A percentile compares a stretch with the other conserved stretches of the same genome.
phyloP scores from a whole-genome alignment of 1,140 invertebrate genomes.

The Dysdera silvatica region DNA sequence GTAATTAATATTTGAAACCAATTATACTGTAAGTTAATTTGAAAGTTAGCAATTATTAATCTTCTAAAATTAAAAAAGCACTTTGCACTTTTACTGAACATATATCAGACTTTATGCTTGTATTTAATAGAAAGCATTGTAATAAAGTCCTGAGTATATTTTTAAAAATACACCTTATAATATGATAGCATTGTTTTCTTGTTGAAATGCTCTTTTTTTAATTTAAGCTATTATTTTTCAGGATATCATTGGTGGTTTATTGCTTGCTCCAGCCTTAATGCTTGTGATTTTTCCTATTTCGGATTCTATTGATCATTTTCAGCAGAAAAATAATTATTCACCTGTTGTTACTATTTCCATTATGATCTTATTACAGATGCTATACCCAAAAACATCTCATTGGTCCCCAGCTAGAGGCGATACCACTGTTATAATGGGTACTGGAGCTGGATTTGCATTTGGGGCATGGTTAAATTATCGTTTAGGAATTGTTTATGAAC shows the following conservation, averaged over 20 bases:
- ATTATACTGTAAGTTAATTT: no score
- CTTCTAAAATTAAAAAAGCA: no score
- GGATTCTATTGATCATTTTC: constrained; percentile 61
- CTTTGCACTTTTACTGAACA: no score
- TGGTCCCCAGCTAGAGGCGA: constrained; percentile 83
- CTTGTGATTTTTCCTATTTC: constrained; percentile 62
- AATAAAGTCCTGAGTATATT: background rate
- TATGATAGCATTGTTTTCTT: background rate
- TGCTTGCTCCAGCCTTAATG: constrained; percentile 59
- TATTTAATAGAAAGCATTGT: no score
- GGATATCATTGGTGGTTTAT: constrained; percentile 67
- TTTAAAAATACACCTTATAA: background rate
- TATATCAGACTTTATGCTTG: no score
- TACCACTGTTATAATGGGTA: constrained; percentile 71
- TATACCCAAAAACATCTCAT: constrained; percentile 59
- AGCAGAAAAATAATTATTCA: constrained; percentile 59
- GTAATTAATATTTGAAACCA: no score
- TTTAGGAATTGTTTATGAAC: constrained; percentile 56
- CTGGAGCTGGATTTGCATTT: constrained; percentile 64
- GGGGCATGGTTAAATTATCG: constrained; percentile 80
- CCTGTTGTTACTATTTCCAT: constrained; percentile 56
- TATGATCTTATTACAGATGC: constrained; percentile 58
- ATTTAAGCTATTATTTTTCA: constrained; percentile 38
- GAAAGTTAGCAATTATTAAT: no score
- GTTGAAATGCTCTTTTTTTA: background rate